Conservation (phyloP, 2,888 invertebrate genomes). For the Pyrrhia umbra region DNA sequence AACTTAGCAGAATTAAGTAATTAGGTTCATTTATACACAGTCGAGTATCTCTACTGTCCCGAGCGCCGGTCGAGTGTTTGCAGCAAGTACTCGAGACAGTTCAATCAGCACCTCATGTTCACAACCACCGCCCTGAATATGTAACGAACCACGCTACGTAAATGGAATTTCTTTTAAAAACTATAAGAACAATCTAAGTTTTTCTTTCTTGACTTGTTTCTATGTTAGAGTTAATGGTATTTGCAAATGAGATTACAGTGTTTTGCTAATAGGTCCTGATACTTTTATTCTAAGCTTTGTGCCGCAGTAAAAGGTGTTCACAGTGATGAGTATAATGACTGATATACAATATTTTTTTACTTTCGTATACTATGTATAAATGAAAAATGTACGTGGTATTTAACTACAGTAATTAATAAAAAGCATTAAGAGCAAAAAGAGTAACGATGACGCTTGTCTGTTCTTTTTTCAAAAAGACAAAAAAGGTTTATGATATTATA, state of each 20-base stretch:
- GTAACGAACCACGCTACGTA: slow-evolving; percentile 68
- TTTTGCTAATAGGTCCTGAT: slow-evolving; percentile 3
- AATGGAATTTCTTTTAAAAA: slow-evolving; percentile 62
- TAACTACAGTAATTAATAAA: too few relatives aligned
- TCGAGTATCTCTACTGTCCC: slow-evolving; percentile 34
- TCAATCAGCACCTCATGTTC: slow-evolving; percentile 69
- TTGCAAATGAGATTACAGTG: slow-evolving; percentile 48
- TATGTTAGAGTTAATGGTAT: slow-evolving; percentile 30
- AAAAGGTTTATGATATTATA: too few relatives aligned
- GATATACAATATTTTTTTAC: too few relatives aligned
- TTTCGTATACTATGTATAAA: too few relatives aligned
- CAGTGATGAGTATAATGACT: too few relatives aligned
- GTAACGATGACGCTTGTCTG: too few relatives aligned
- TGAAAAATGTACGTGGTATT: too few relatives aligned
- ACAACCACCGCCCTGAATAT: slow-evolving; percentile 64
- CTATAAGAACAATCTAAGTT: slow-evolving; percentile 29
- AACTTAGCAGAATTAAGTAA: slow-evolving; percentile 32
- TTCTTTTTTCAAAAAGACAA: too few relatives aligned
- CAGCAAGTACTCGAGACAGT: slow-evolving; percentile 63
- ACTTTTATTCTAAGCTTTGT: background rate
- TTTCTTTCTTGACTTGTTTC: slow-evolving; percentile 31
- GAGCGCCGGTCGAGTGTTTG: slow-evolving; percentile 53
- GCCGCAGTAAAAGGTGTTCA: background rate
- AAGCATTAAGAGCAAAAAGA: too few relatives aligned
- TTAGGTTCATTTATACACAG: slow-evolving; percentile 50